Conservation (phyloP, 2,888 invertebrate species). For the Scaptomyza parva region DNA sequence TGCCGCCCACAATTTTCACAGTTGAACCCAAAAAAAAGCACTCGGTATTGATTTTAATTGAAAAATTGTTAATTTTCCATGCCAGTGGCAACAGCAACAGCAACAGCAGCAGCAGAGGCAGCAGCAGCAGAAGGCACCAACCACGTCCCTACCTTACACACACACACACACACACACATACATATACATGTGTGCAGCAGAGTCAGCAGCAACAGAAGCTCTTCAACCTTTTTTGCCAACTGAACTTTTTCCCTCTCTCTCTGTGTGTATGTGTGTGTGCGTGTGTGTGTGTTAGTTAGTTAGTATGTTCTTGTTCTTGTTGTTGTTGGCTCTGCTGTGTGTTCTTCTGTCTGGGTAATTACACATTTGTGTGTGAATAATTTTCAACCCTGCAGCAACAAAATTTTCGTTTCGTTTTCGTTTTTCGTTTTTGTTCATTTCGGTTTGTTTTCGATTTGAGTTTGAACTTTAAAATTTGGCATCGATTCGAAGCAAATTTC, state of each 20-base stretch:
- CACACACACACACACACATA: slow-evolving; percentile 18
- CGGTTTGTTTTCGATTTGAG: slow-evolving; percentile 6
- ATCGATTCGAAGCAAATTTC: slow-evolving; percentile 7
- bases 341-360: slow-evolving; percentile 80
- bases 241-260: slow-evolving; percentile 56
- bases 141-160: slow-evolving; percentile 50
- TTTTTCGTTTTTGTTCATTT: slow-evolving; percentile 14
- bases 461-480: slow-evolving; percentile 23
- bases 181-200: slow-evolving; percentile 8
- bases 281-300: slow-evolving; percentile 23
- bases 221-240: slow-evolving; percentile 60
- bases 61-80: slow-evolving; percentile 85
- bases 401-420: slow-evolving; percentile 22
- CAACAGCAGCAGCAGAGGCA: slow-evolving; percentile 46
- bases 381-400: slow-evolving; percentile 63
- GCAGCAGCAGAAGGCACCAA: slow-evolving; percentile 44
- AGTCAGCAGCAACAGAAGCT: slow-evolving; percentile 25
- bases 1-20: slow-evolving; percentile 33
- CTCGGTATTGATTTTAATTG: slow-evolving; percentile 85
- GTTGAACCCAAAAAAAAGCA: slow-evolving; percentile 55
- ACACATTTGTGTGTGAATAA: slow-evolving; percentile 81
- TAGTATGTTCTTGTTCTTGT: slow-evolving; percentile 19
- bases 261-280: slow-evolving; percentile 16
- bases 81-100: slow-evolving; percentile 60
- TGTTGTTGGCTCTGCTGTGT: slow-evolving; percentile 44